Conservation (phyloP, 1,140 invertebrate genomes). For the Nixonia krombeini region DNA sequence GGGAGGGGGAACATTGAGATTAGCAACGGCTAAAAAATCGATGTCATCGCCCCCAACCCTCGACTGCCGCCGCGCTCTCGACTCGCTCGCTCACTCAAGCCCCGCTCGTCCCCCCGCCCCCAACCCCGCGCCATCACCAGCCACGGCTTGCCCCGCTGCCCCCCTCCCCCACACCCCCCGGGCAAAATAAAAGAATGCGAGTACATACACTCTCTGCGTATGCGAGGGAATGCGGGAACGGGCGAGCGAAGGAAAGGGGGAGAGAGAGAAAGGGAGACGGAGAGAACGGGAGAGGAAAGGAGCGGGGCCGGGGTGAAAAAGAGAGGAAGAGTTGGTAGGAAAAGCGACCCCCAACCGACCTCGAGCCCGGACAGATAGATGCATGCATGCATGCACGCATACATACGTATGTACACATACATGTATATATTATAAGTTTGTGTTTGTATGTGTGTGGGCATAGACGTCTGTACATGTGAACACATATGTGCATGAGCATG, state of each 20-base stretch:
- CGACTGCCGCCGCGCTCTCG: constrained; percentile 55
- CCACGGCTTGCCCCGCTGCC: constrained; percentile 11
- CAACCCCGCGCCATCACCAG: no score
- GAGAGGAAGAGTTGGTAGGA: constrained; percentile 39
- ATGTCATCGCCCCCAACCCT: constrained; percentile 65
- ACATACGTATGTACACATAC: constrained; percentile 14
- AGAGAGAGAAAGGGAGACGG: constrained; percentile 27
- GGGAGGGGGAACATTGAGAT: constrained; percentile 60
- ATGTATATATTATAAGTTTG: constrained; percentile 6
- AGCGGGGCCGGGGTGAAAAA: constrained; percentile 8
- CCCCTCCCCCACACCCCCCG: constrained; percentile 49
- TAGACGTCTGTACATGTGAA: no score
- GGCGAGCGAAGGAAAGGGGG: constrained; percentile 8
- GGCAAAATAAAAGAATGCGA: constrained; percentile 62
- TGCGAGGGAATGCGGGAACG: constrained; percentile 27
- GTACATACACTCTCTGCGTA: constrained; percentile 53
- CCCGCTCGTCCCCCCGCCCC: constrained; percentile 12
- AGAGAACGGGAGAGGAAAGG: constrained; percentile 7
- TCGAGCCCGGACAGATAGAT: constrained; percentile 19
- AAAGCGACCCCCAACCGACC: constrained; percentile 55
- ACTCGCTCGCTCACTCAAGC: constrained; percentile 34
- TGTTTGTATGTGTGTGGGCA: no score
- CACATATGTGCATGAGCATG: constrained; percentile 5
- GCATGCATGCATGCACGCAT: no score
- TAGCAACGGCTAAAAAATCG: constrained; percentile 66